phyloP scores from a whole-genome alignment of 1,140 invertebrate species.

The Camponotus floridanus region DNA sequence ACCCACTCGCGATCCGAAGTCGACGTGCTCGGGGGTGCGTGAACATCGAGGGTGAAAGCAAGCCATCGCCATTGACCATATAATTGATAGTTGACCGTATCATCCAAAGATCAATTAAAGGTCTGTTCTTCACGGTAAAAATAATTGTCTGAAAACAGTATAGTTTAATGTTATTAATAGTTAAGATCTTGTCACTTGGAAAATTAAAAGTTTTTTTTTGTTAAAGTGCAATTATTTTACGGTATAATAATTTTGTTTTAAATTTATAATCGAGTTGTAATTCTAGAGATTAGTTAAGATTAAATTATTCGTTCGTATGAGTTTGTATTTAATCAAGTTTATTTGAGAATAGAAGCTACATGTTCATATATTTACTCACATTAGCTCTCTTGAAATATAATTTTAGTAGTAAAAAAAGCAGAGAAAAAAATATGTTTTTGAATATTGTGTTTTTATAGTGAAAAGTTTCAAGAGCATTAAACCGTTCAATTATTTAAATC shows the following conservation, averaged over 20 bases:
- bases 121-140: conserved; percentile 37
- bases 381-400: neutral
- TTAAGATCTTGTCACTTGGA: conserved; percentile 21
- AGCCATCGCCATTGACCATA: conserved; percentile 39
- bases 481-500: conserved; percentile 28
- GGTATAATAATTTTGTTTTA: conserved; percentile 17
- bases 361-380: neutral
- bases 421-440: neutral
- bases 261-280: conserved; percentile 35
- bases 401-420: neutral
- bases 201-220: conserved; percentile 44
- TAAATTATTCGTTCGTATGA: neutral
- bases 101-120: conserved; percentile 55
- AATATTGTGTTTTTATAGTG: neutral
- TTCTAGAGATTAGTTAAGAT: neutral
- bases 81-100: conserved; percentile 50
- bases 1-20: conserved; percentile 52
- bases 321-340: neutral
- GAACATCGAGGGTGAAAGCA: conserved; percentile 40
- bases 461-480: conserved; percentile 24
- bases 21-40: conserved; percentile 54
- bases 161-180: conserved; percentile 15
- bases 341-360: neutral
- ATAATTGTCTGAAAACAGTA: conserved; percentile 43
- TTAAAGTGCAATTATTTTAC: conserved; percentile 36